Evolutionary conservation across 2,888 invertebrate species (phyloP).

Genomic region (Furcula furcula): DNA sequence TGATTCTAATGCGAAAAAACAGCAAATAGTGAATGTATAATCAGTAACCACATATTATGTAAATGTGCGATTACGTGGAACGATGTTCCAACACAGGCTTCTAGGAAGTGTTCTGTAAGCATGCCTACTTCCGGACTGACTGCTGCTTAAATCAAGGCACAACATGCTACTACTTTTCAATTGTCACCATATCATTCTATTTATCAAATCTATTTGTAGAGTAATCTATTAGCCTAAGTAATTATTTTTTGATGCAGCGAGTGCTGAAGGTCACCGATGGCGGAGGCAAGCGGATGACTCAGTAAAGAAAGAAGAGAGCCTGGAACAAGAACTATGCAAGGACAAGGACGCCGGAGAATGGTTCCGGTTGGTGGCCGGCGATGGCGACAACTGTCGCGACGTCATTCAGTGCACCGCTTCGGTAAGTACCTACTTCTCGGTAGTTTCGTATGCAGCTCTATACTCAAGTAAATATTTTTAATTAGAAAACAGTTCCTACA

Average conservation of each 20-base stretch:
- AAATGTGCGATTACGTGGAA: constrained; percentile 8
- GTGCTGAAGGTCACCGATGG: constrained; percentile 78
- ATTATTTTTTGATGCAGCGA: constrained; percentile 49
- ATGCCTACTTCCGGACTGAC: constrained; percentile 4
- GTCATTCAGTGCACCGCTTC: constrained; percentile 97
- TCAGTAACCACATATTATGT: constrained; percentile 15
- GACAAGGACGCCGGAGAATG: constrained; percentile 97
- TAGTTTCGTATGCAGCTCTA: no score
- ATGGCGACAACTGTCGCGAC: constrained; percentile 96
- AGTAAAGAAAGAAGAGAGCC: constrained; percentile 91
- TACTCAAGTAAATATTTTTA: no score
- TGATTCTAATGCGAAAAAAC: constrained; percentile 48
- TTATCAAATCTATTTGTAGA: no score
- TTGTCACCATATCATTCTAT: no score
- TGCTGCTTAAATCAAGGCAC: background rate
- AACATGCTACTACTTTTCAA: no score
- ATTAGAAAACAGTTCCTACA: no score
- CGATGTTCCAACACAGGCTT: constrained; percentile 3
- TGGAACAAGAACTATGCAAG: constrained; percentile 94
- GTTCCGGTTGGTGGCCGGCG: constrained; percentile 94
- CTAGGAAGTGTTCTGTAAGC: constrained; percentile 1
- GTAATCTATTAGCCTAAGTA: constrained; percentile 2
- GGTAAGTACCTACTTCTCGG: constrained; percentile 83
- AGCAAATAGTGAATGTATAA: constrained; percentile 27
- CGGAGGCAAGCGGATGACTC: constrained; percentile 86